Evolutionary conservation across 2,888 invertebrate species (phyloP).

Genomic region (Synanthedon vespiformis): DNA sequence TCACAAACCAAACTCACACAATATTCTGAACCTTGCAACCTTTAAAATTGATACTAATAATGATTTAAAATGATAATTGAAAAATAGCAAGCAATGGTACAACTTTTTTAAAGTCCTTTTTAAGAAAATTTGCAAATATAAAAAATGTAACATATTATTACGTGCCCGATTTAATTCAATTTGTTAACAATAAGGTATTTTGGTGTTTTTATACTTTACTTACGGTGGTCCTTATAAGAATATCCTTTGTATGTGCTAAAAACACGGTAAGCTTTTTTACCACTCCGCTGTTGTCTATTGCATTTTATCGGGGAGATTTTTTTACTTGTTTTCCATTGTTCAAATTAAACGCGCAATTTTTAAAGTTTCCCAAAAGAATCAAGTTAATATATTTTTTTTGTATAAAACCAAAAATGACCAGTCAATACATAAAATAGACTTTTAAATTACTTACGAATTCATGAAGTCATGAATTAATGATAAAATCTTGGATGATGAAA

Average conservation of each 20-base stretch:
- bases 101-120: no score
- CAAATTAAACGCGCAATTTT: not conserved
- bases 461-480: no score
- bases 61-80: no score
- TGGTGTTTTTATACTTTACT: conserved; percentile 29
- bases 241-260: not conserved
- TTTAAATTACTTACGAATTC: no score
- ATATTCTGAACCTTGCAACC: no score
- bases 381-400: not conserved
- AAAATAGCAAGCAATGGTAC: no score
- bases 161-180: conserved; percentile 54
- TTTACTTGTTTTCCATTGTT: not conserved
- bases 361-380: not conserved
- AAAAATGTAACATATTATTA: conserved; percentile 35
- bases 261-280: not conserved
- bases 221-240: conserved; percentile 27
- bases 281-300: not conserved
- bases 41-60: no score
- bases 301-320: not conserved
- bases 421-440: conserved; percentile 14
- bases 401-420: conserved; percentile 6
- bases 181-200: conserved; percentile 42
- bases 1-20: not conserved
- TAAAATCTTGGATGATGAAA: no score
- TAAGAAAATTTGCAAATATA: no score